Evolutionary conservation across 2,797 vertebrate genomes (phyloP), one percentile per base, ranked within the genome.

Genomic region (Acanthornis magna): DNA sequence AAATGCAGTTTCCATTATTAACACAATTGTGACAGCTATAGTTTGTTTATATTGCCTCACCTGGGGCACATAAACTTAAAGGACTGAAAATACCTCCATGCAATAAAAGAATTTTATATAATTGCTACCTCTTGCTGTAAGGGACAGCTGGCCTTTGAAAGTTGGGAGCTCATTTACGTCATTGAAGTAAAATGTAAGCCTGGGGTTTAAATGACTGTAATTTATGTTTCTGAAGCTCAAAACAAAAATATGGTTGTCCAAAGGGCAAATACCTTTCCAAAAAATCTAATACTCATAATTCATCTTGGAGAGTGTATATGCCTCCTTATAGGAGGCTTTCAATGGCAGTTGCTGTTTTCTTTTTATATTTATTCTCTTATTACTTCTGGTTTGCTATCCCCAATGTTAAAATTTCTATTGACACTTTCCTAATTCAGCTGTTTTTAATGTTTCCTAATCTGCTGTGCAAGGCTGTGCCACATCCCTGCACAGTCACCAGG

Each of bases 41-140:
- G 58, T 66, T 84, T 92, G 82, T 70, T 78, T 85, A 75, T 91
- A 45, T 70, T 73, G 76, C 91, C 89, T 94, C 92, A 75, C 81
- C 88, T 88, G 95, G 85, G 89, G 84, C 95, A 95, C 84, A 89
- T 94, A 96, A 96, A 89, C 40, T 85, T 93, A 67, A 93, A 94
- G 93, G 95, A 57, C 86, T 95, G 70, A 85, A 93, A 94, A 91
- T 96, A 72, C 91, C 91, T 89, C 88, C 50, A 17, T 66, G 91
- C 75, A 95, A 81, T 94, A 96, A 95, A 95, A 66, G 70, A 76
- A 75, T 88, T 95, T 95, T 82, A 88, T 94, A 50, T 96, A 96
- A 97, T 94, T 95, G 92, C 89, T 96, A 88, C 96, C 96, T 96
- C 93, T 94, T 91, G 96, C 95, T 95, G 82, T 68, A 96, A 96